Evolutionary conservation across 2,113 vertebrate genomes (phyloP).

Genomic region (Fukomys damarensis): DNA sequence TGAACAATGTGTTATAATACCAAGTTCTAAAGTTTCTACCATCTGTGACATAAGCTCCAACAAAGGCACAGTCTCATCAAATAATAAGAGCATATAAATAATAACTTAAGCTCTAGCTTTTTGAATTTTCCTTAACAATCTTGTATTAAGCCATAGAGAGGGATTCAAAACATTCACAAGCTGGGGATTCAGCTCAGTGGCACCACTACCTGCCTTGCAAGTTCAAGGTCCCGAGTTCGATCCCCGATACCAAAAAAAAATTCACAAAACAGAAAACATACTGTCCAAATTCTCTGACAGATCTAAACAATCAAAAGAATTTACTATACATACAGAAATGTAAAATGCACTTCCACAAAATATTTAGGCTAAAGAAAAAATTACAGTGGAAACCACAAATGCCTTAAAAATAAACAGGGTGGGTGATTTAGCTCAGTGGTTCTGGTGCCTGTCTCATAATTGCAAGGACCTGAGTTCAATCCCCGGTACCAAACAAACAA

Average conservation of each 20-base stretch:
- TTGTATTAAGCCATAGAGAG: background rate
- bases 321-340: background rate
- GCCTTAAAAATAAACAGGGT: slow-evolving; percentile 4
- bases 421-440: too few species aligned
- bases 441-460: too few species aligned
- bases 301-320: background rate
- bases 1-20: background rate
- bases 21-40: background rate
- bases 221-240: too few species aligned
- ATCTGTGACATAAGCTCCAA: background rate
- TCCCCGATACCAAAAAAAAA: too few species aligned
- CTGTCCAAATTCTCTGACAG: background rate
- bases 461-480: too few species aligned
- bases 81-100: background rate
- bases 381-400: background rate
- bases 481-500: too few species aligned
- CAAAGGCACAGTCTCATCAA: background rate
- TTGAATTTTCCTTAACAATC: background rate
- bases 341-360: background rate
- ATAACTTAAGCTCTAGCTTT: background rate
- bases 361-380: background rate
- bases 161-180: background rate
- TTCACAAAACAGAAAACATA: background rate
- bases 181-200: too few species aligned
- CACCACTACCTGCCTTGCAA: too few species aligned